phyloP scores from a whole-genome alignment of 2,797 vertebrate species.

The Hippopotamyrus pictus region DNA sequence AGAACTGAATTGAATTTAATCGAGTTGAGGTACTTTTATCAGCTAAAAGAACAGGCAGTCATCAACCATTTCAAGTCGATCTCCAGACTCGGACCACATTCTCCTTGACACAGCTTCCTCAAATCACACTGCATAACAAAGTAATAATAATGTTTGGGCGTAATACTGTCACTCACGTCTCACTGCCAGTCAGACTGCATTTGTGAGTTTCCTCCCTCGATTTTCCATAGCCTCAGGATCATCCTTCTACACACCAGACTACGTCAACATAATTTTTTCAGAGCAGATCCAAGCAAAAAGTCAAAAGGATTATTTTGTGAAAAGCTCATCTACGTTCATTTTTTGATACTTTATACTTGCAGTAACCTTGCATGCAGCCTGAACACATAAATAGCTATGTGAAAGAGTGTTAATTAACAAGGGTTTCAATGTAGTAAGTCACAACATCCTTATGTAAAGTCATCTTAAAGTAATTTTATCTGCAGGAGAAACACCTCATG shows the following conservation, averaged over 20 bases:
- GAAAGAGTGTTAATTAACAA: neutral
- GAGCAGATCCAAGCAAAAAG: neutral
- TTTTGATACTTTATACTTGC: neutral
- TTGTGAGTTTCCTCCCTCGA: neutral
- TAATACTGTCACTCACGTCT: neutral
- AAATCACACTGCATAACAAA: neutral
- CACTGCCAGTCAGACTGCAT: neutral
- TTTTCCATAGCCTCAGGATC: neutral
- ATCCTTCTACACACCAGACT: neutral
- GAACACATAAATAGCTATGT: neutral
- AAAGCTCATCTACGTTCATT: neutral
- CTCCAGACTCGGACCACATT: neutral
- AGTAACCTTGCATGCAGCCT: neutral
- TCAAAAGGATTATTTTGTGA: neutral
- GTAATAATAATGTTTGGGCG: neutral
- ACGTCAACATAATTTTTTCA: neutral
- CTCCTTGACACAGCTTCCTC: neutral
- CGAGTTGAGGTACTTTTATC: neutral
- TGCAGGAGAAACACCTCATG: neutral
- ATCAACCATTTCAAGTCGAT: neutral
- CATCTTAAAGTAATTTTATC: conserved; percentile 3
- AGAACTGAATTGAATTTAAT: neutral
- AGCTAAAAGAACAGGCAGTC: neutral
- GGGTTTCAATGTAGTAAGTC: neutral
- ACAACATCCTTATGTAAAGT: neutral